Percentiles rank a stretch among this genome's conserved stretches.
phyloP scores from a whole-genome alignment of 1,140 invertebrate species.

The Bombus superbus region DNA sequence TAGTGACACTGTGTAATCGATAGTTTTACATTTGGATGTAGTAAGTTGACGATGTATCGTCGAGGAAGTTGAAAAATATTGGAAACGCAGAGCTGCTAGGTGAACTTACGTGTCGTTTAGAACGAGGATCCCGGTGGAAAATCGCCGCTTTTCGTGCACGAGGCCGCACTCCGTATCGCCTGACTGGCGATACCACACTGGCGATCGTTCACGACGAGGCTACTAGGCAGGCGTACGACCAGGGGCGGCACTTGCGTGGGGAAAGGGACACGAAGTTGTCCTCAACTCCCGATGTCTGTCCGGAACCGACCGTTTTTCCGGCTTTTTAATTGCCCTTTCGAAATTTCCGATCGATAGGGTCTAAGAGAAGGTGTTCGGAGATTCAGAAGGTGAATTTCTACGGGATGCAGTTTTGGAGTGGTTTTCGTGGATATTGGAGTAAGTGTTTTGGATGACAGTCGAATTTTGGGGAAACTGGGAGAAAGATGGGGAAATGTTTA shows the following conservation, averaged over 20 bases:
- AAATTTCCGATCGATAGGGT: conserved; percentile 7
- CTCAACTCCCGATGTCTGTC: not conserved
- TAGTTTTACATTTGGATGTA: too few species aligned
- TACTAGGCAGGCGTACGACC: conserved; percentile 60
- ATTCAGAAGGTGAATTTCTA: not conserved
- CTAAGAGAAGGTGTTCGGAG: not conserved
- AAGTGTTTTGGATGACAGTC: too few species aligned
- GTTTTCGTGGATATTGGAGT: not conserved
- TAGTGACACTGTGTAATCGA: not conserved
- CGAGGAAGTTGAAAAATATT: not conserved
- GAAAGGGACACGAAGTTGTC: conserved; percentile 11
- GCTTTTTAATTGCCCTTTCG: not conserved
- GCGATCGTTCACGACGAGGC: conserved; percentile 58
- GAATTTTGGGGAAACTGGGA: not conserved
- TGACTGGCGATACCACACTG: conserved; percentile 60
- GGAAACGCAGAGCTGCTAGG: too few species aligned
- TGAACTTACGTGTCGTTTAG: conserved; percentile 52
- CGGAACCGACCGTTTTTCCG: not conserved
- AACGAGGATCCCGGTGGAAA: conserved; percentile 12
- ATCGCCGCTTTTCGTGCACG: not conserved
- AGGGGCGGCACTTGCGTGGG: conserved; percentile 29
- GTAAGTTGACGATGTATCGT: not conserved
- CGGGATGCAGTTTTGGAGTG: not conserved
- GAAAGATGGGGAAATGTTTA: not conserved
- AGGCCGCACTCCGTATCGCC: conserved; percentile 46